A percentile compares a stretch with the other conserved stretches of the same genome.
These are phyloP conservation scores for Spondyliosoma cantharus DNA, from an alignment of 2,797 vertebrate species.

Conservation along the genomic window DNA sequence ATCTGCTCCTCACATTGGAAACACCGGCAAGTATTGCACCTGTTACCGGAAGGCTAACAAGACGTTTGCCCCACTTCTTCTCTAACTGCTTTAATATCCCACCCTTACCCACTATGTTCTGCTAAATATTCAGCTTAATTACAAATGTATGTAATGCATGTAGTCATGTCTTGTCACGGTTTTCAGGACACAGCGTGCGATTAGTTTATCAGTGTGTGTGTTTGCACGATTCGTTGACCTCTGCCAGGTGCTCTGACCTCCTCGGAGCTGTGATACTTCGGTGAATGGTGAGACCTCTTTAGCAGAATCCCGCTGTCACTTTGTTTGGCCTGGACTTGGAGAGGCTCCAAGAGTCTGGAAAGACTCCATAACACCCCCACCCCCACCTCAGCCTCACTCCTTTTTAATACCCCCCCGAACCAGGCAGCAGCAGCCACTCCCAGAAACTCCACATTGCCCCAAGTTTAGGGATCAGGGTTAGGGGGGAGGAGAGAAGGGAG, in stretches of 20 bases:
- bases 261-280: slow-evolving; percentile 10
- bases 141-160: neutral
- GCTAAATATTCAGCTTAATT: neutral
- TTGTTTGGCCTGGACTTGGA: slow-evolving; percentile 68
- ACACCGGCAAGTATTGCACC: slow-evolving; percentile 45
- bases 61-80: neutral
- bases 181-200: neutral
- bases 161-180: too few relatives aligned
- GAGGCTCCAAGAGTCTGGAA: slow-evolving; percentile 75
- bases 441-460: slow-evolving; percentile 77
- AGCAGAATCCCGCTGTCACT: slow-evolving; percentile 50
- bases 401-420: slow-evolving; percentile 35
- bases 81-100: neutral
- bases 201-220: slow-evolving; percentile 1
- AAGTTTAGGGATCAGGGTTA: slow-evolving; percentile 52
- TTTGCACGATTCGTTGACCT: slow-evolving; percentile 42
- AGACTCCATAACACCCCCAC: slow-evolving; percentile 7
- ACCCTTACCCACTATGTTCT: neutral
- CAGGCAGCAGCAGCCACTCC: slow-evolving; percentile 73
- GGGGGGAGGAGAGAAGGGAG: neutral
- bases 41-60: slow-evolving; percentile 44
- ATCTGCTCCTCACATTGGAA: slow-evolving; percentile 31
- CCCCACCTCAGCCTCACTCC: slow-evolving; percentile 3
- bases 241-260: slow-evolving; percentile 47
- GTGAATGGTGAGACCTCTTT: slow-evolving; percentile 44